These are phyloP conservation scores for Muricea muricata DNA, from an alignment of 92 coral and sea anemone species.

Conservation along the genomic window DNA sequence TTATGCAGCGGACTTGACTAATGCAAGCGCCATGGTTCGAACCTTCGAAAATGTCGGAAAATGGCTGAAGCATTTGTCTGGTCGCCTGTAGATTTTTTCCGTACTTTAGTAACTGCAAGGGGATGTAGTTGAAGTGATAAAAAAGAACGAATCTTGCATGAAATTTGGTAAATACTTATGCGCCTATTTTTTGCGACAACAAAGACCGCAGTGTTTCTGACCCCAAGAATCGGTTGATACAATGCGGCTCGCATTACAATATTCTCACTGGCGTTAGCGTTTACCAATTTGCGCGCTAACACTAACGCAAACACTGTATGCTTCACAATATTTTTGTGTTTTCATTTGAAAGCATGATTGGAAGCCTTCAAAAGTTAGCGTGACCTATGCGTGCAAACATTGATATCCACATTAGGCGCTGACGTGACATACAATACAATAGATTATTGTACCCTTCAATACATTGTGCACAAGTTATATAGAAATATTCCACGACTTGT, in stretches of 20 bases:
- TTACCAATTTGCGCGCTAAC: not conserved
- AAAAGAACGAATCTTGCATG: not conserved
- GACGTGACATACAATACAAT: slow-evolving; percentile 31
- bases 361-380: not conserved
- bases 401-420: not conserved
- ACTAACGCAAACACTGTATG: not conserved
- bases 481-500: not conserved
- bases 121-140: not conserved
- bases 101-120: not conserved
- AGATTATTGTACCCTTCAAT: slow-evolving; percentile 30
- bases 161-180: not conserved
- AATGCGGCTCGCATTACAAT: slow-evolving; percentile 43
- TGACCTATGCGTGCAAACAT: not conserved
- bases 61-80: not conserved
- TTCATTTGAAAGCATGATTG: not conserved
- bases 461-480: not conserved
- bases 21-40: not conserved
- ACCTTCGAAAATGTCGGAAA: not conserved
- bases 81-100: not conserved
- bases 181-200: slow-evolving; percentile 26
- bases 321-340: not conserved
- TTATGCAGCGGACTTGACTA: not conserved
- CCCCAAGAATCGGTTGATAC: slow-evolving; percentile 19
- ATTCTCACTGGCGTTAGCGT: not conserved
- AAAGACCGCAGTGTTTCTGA: slow-evolving; percentile 43